Percentiles rank a stretch among this genome's conserved stretches.
Evolutionary conservation across 2,113 vertebrate genomes (phyloP).

Genomic region (Pseudonaja textilis): DNA sequence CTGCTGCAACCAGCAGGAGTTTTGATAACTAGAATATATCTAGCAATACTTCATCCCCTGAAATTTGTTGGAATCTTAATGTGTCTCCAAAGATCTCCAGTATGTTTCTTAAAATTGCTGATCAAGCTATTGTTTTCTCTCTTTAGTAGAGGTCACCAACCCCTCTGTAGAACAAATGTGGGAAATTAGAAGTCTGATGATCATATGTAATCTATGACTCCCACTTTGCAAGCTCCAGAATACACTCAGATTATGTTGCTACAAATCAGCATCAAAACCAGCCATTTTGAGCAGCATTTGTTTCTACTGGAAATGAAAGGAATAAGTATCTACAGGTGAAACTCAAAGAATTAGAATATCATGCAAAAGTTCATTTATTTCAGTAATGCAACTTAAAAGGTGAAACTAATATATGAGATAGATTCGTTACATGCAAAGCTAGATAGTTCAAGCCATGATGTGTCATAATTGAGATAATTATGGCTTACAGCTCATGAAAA

Average conservation of each 20-base stretch:
- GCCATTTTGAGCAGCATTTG: not conserved
- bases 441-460: too few relatives aligned
- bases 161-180: not conserved
- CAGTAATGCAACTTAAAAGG: too few relatives aligned
- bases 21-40: not conserved
- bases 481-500: too few relatives aligned
- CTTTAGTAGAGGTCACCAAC: not conserved
- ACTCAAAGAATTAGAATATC: too few relatives aligned
- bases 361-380: too few relatives aligned
- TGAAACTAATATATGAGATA: too few relatives aligned
- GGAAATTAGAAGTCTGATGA: not conserved
- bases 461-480: too few relatives aligned
- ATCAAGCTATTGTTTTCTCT: not conserved
- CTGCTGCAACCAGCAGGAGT: not conserved
- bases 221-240: not conserved
- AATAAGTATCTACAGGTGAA: not conserved
- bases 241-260: not conserved
- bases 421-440: too few relatives aligned
- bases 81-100: not conserved
- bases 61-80: not conserved
- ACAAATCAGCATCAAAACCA: not conserved
- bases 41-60: not conserved
- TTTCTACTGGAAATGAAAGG: not conserved
- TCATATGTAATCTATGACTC: not conserved
- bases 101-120: not conserved